These are phyloP conservation scores for Myotis yumanensis DNA, from an alignment of 2,113 vertebrate genomes.

Conservation along the genomic window DNA sequence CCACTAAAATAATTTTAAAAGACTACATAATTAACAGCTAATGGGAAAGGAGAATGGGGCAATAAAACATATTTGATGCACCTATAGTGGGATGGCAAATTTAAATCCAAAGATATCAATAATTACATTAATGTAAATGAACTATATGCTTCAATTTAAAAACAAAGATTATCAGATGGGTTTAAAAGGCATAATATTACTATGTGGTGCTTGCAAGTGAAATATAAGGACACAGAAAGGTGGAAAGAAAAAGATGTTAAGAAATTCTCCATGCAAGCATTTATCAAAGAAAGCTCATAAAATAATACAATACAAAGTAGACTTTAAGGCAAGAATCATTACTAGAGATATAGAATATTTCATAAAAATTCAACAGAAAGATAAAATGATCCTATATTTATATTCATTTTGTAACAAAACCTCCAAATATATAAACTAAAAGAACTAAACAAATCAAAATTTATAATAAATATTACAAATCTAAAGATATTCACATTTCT, in stretches of 20 bases:
- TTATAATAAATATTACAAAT: neutral
- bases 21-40: slow-evolving; percentile 10
- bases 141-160: slow-evolving; percentile 14
- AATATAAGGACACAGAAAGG: neutral
- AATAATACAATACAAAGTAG: neutral
- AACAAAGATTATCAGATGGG: neutral
- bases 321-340: neutral
- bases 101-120: neutral
- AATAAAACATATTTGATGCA: slow-evolving; percentile 13
- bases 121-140: neutral
- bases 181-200: neutral
- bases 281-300: neutral
- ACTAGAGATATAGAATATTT: neutral
- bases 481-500: slow-evolving; percentile 11
- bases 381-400: neutral
- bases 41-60: neutral
- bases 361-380: neutral
- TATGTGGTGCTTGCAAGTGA: neutral
- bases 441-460: neutral
- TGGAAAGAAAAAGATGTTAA: neutral
- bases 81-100: neutral
- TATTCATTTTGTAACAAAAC: slow-evolving; percentile 21
- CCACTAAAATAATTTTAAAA: neutral
- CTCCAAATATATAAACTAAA: slow-evolving; percentile 25
- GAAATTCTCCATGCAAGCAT: neutral